Evolutionary conservation across 2,113 vertebrate species (phyloP), one percentile per base, ranked within the genome.

Genomic region (Capreolus pygargus): DNA sequence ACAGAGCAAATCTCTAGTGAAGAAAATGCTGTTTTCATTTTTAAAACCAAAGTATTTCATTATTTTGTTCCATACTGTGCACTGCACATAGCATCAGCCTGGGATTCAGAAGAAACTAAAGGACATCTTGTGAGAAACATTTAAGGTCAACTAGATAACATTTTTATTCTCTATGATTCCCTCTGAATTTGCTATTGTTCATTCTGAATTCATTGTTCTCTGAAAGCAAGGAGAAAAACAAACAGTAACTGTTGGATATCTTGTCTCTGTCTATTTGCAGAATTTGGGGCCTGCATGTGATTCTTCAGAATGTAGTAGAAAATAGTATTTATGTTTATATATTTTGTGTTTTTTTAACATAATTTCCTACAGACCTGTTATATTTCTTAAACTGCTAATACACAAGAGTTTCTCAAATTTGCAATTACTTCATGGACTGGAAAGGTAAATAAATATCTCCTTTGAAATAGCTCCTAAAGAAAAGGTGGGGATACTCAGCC

Each of bases 171-270:
- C 82, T 91, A 0, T 97, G 97, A 95, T 96, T 98, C 95, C 83
- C 86, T 92, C 94, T 94, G 94, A 95, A 98, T 98, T 97, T 97
- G 64, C 94, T 78, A 92, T 98, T 98, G 97, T 96, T 97, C 96
- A 94, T 85, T 98, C 89, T 95, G 74, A 97, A 97, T 91, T 79
- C 97, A 95, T 97, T 98, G 94, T 98, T 94, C 83, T 97, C 91
- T 45, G 89, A 95, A 95, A 94, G 83, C 96, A 85, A 95, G 83
- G 67, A 64, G 64, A 95, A 81, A 94, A 98, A 96, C 95, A 96
- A 97, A 97, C 83, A 95, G 52, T 94, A 95, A 67, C 94, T 97
- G 94, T 86, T 50, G 95, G 95, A 92, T 92, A 85, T 84, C 91
- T 91, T 76, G 82, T 96, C 92, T 95, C 36, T 90, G 91, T 94